Conservation (phyloP, 1,140 invertebrate species). For the Zaprionus ornatus region DNA sequence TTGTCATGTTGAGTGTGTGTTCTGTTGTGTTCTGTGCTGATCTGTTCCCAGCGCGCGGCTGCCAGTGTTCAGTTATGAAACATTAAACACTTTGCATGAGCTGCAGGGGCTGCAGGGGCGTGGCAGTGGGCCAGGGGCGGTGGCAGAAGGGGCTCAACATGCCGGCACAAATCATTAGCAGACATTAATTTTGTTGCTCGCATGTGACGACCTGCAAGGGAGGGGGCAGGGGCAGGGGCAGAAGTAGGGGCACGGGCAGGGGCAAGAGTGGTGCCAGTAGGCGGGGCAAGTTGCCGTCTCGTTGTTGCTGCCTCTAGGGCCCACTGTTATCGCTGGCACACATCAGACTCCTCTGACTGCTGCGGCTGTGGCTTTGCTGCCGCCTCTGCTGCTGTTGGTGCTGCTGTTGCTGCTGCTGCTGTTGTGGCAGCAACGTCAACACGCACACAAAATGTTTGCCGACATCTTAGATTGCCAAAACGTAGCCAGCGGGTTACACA, state of each 20-base stretch:
- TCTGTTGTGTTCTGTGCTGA: conserved; percentile 20
- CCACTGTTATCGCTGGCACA: conserved; percentile 57
- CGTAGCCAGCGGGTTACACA: conserved; percentile 71
- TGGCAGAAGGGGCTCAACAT: conserved; percentile 22
- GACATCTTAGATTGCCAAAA: conserved; percentile 78
- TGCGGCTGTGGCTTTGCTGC: conserved; percentile 1
- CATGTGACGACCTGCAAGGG: conserved; percentile 14
- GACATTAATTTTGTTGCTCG: conserved; percentile 67
- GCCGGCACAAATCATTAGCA: conserved; percentile 73
- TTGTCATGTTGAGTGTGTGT: conserved; percentile 35
- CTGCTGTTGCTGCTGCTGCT: conserved; percentile 26
- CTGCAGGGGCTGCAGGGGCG: conserved; percentile 24
- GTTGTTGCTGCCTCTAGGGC: conserved; percentile 49
- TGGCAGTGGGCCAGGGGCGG: background rate
- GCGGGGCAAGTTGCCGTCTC: conserved; percentile 19
- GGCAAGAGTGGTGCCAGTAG: background rate
- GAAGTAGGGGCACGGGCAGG: background rate
- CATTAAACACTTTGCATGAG: conserved; percentile 74
- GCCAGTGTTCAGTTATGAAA: conserved; percentile 65
- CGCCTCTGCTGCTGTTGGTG: conserved; percentile 7
- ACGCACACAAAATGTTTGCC: conserved; percentile 77
- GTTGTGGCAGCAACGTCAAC: conserved; percentile 49
- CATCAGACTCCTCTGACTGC: conserved; percentile 50
- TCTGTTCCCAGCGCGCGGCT: conserved; percentile 21
- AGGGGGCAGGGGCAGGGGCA: background rate